A percentile compares a stretch with the other conserved stretches of the same genome.
Evolutionary conservation across 2,113 vertebrate genomes (phyloP).

Genomic region (Aspidoscelis tigris): DNA sequence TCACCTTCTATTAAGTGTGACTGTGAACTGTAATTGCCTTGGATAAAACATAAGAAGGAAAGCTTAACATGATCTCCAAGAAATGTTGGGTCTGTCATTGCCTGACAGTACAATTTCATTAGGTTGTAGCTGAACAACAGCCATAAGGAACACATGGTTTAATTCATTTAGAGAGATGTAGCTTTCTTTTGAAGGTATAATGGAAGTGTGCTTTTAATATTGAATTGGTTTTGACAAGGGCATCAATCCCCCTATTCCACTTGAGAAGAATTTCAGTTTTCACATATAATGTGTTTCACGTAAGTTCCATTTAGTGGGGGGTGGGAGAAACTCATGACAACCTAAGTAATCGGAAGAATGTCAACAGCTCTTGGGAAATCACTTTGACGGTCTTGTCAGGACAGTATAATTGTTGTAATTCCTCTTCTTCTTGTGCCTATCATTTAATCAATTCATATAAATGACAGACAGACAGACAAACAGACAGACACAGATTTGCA

Average conservation of each 20-base stretch:
- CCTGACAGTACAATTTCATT: conserved; percentile 22
- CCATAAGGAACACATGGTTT: not conserved
- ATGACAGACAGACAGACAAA: not conserved
- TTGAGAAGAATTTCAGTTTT: conserved; percentile 24
- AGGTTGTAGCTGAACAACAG: not conserved
- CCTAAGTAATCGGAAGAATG: not conserved
- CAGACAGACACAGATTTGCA: not conserved
- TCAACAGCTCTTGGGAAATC: not conserved
- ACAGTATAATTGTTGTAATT: not conserved
- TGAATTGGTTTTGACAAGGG: not conserved
- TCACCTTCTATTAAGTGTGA: not conserved
- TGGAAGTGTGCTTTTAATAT: conserved; percentile 23
- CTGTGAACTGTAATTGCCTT: not conserved
- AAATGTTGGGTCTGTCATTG: conserved; percentile 20
- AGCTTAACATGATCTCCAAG: not conserved
- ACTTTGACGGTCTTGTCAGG: conserved; percentile 4
- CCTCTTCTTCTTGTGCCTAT: not conserved
- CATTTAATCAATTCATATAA: not conserved
- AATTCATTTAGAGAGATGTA: not conserved
- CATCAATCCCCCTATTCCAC: conserved; percentile 38
- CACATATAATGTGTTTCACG: conserved; percentile 12
- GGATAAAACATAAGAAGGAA: not conserved
- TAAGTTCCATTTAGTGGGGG: not conserved
- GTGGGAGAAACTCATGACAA: not conserved
- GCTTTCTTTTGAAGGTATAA: conserved; percentile 3